Percentiles rank a stretch among this genome's conserved stretches.
These are phyloP conservation scores for Oryctes rhinoceros DNA, from an alignment of 1,140 invertebrate species.

Conservation along the genomic window DNA sequence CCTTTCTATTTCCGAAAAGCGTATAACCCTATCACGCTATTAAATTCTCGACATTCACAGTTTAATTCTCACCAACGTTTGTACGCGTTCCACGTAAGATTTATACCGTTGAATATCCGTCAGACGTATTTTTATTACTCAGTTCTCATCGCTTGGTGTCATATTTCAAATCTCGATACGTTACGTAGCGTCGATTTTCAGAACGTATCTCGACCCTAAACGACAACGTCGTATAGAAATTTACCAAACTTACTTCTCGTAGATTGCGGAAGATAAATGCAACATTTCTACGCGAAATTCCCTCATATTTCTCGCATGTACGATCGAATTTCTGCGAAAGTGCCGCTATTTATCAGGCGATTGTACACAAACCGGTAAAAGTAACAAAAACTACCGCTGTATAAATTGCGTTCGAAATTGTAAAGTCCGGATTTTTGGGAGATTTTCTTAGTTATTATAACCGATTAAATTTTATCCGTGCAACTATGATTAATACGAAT, in stretches of 20 bases:
- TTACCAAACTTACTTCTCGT: neutral
- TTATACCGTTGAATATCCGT: neutral
- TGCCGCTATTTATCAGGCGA: neutral
- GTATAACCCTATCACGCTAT: neutral
- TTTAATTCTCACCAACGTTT: neutral
- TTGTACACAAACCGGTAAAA: too few species aligned
- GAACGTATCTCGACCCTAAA: neutral
- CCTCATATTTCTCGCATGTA: neutral
- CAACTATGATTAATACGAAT: too few species aligned
- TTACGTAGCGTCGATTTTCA: neutral
- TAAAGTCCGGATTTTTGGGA: too few species aligned
- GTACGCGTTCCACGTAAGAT: neutral
- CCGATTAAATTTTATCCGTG: too few species aligned
- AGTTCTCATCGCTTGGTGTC: neutral
- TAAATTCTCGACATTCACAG: neutral
- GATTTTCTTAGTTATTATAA: too few species aligned
- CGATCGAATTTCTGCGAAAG: neutral
- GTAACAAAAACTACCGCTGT: too few species aligned
- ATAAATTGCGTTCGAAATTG: too few species aligned
- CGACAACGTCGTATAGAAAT: too few species aligned
- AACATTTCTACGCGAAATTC: neutral
- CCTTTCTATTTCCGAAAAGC: too few species aligned
- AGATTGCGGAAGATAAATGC: neutral
- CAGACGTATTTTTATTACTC: conserved; percentile 1
- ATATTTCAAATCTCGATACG: conserved; percentile 7